These are phyloP conservation scores for Pogoniulus pusillus DNA, from an alignment of 2,797 vertebrate genomes.

Conservation along the genomic window DNA sequence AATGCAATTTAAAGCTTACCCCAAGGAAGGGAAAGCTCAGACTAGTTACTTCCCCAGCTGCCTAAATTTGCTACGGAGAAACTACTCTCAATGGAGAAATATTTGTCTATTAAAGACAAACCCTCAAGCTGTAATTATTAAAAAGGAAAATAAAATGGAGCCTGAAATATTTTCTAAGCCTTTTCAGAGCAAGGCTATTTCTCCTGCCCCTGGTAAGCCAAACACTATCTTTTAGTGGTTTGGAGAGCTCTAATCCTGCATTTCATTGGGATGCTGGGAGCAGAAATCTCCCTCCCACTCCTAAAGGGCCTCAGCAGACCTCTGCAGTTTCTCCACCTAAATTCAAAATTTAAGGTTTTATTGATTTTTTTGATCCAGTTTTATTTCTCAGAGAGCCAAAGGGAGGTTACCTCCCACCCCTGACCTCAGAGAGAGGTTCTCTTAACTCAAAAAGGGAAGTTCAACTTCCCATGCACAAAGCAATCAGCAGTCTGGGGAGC, in stretches of 20 bases:
- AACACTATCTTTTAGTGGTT: background rate
- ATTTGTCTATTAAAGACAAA: conserved; percentile 46
- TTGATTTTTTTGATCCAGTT: background rate
- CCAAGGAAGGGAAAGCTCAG: conserved; percentile 10
- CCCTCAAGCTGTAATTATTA: conserved; percentile 8
- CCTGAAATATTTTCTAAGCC: background rate
- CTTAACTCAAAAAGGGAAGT: background rate
- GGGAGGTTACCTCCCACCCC: background rate
- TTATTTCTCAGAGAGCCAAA: background rate
- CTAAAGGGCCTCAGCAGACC: background rate
- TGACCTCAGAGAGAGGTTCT: background rate
- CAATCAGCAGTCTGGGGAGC: background rate
- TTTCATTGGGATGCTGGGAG: background rate
- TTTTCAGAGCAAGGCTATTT: background rate
- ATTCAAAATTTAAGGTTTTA: background rate
- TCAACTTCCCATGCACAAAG: background rate
- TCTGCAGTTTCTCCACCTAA: background rate
- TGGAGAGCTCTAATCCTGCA: background rate
- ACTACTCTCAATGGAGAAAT: conserved; percentile 5
- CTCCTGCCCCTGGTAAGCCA: background rate
- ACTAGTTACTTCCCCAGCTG: conserved; percentile 12
- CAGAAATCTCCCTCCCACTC: background rate
- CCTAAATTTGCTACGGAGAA: background rate
- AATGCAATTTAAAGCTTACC: conserved; percentile 37
- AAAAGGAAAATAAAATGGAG: conserved; percentile 3